Base-by-base conservation (phyloP, 2,113 vertebrate genomes). In the Archilochus colubris region DNA sequence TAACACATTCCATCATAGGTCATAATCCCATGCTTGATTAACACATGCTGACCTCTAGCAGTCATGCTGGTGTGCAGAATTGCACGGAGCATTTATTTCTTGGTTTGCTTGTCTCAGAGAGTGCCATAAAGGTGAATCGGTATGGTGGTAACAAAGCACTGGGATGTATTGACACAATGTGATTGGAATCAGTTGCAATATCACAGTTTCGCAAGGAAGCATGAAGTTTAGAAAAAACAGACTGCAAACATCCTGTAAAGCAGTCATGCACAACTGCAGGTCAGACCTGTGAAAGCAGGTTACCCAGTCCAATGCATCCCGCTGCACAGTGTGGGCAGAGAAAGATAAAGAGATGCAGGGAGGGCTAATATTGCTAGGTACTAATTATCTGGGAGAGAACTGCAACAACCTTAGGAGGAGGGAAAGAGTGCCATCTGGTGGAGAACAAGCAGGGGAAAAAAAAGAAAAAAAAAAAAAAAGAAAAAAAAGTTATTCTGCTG, bases 341-440 rank as follows among this genome's bases (percentile, higher is more conserved):
- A 46, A 31, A 36, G 27, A 23, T 6, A 30, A 54, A 44, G 30
- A 43, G 12, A 9, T 31, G 28, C 46, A n/a, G 31, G 70, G 57
- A 10, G 3, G 38, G 36, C 21, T 53, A 15, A 25, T 20, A 4
- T 0, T 0, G 3, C 9, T 6, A 6, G 3, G 10, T 38, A 24
- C 21, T 28, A 30, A 30, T 21, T 3, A 12, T 7, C 1, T 14
- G 31, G 43, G 31, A 3, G 14, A 3, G 9, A 57, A n/a, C 11
- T 61, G 53, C 43, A 80, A 18, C 38, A 22, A 63, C 20, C 21
- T 67, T 64, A 94, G 89, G 43, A 61, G 57, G 95, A 94, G 46
- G 73, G 85, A 91, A 96, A 82, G 83, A 91, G 88, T 73, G 90
- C 98, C 97, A 97, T 88, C 98, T 97, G 46, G 87, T 97, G 98